phyloP scores from a whole-genome alignment of 2,888 invertebrate genomes.

The Chrysolina americana region DNA sequence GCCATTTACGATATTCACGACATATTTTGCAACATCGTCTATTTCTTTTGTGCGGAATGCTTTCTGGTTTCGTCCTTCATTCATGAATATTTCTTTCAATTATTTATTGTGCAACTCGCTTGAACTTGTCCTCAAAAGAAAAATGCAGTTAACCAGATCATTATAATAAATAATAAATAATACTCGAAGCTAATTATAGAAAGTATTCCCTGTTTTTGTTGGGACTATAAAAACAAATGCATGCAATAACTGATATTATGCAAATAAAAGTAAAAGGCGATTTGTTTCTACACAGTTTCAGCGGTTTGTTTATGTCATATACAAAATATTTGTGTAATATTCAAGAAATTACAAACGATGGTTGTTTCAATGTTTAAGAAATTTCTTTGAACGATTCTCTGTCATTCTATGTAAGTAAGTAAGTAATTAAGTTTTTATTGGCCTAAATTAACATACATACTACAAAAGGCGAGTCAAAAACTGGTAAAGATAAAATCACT shows the following conservation, averaged over 20 bases:
- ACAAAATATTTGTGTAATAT: not conserved
- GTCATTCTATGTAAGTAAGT: too few relatives aligned
- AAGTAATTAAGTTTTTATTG: too few relatives aligned
- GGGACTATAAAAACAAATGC: conserved; percentile 10
- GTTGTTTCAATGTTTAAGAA: too few relatives aligned
- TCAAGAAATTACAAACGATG: not conserved
- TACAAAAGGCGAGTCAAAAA: too few relatives aligned
- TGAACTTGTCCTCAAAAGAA: conserved; percentile 19
- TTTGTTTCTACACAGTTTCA: not conserved
- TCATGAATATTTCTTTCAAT: conserved; percentile 2
- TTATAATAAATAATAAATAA: conserved; percentile 1
- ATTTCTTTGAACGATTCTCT: too few relatives aligned
- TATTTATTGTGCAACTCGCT: not conserved
- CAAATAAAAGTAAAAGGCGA: conserved; percentile 22
- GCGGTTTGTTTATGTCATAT: conserved; percentile 4
- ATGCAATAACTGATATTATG: conserved; percentile 22
- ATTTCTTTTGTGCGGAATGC: not conserved
- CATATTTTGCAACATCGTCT: not conserved
- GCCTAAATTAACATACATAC: too few relatives aligned
- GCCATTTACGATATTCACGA: not conserved
- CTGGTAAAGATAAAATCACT: too few relatives aligned
- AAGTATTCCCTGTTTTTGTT: conserved; percentile 20
- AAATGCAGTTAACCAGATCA: conserved; percentile 4
- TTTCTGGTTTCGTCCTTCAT: conserved; percentile 11
- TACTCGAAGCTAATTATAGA: not conserved